Evolutionary conservation across 2,888 invertebrate genomes (phyloP).

Genomic region (Uloborus plumipes): DNA sequence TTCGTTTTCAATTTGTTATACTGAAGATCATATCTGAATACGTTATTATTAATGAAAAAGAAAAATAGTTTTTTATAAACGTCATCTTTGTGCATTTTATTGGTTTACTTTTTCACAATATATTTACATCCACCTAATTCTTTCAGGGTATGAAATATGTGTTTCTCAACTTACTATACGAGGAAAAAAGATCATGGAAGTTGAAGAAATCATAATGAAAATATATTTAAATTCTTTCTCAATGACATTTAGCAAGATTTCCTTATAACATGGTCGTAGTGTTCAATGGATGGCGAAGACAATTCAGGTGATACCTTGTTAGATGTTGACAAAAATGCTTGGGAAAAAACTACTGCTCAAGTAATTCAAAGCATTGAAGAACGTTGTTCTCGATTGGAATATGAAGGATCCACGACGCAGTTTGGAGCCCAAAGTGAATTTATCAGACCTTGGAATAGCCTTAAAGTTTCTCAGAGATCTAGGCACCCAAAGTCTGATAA

Average conservation of each 20-base stretch:
- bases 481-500: constrained; percentile 24
- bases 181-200: constrained; percentile 17
- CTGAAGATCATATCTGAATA: too few relatives aligned
- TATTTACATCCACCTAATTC: too few relatives aligned
- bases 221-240: constrained; percentile 9
- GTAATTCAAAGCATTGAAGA: constrained; percentile 61
- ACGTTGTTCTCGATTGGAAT: constrained; percentile 50
- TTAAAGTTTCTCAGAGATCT: constrained; percentile 21
- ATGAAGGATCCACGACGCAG: constrained; percentile 50
- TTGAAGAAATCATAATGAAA: not conserved
- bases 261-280: constrained; percentile 51
- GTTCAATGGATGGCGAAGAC: constrained; percentile 62
- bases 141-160: too few relatives aligned
- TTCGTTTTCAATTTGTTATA: too few relatives aligned
- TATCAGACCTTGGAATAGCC: constrained; percentile 33
- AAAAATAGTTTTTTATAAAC: too few relatives aligned
- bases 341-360: constrained; percentile 62
- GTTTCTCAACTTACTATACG: too few relatives aligned
- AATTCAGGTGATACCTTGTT: constrained; percentile 50
- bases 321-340: constrained; percentile 57
- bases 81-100: too few relatives aligned
- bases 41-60: too few relatives aligned
- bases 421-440: constrained; percentile 59
- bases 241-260: constrained; percentile 41
- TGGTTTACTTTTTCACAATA: too few relatives aligned